Conservation (phyloP, 2,113 vertebrate genomes). For the Grammomys surdaster region DNA sequence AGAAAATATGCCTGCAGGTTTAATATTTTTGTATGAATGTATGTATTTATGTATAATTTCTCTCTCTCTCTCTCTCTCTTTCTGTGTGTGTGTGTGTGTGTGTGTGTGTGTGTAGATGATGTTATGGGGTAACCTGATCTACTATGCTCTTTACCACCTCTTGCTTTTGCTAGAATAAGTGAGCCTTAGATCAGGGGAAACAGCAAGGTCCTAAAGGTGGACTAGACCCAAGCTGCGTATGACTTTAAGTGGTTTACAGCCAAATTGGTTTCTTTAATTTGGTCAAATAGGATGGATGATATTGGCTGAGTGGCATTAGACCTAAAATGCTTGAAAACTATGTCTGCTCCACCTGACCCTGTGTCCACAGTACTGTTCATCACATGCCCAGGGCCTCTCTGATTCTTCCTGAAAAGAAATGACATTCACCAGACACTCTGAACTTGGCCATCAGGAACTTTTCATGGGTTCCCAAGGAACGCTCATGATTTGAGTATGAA, state of each 20-base stretch:
- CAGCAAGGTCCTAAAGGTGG: background rate
- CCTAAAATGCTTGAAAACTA: accelerated
- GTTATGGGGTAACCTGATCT: too few relatives aligned
- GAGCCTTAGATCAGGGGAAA: background rate
- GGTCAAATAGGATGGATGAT: background rate
- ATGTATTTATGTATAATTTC: background rate
- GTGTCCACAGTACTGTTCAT: background rate
- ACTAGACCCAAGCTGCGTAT: background rate
- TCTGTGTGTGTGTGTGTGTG: too few relatives aligned
- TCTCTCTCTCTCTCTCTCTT: too few relatives aligned
- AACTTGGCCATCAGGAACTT: background rate
- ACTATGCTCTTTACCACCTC: background rate
- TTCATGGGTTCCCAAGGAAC: background rate
- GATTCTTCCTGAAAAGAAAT: accelerated
- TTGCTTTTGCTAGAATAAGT: background rate
- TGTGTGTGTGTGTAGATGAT: background rate
- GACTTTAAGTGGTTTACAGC: background rate
- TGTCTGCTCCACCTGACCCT: background rate
- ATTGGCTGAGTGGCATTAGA: background rate
- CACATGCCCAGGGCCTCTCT: background rate
- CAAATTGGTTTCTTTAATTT: background rate
- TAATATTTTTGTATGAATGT: background rate
- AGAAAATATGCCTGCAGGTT: background rate
- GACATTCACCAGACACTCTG: background rate
- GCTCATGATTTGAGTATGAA: background rate